phyloP scores from a whole-genome alignment of 1,140 invertebrate species.

The Trichonephila inaurata region DNA sequence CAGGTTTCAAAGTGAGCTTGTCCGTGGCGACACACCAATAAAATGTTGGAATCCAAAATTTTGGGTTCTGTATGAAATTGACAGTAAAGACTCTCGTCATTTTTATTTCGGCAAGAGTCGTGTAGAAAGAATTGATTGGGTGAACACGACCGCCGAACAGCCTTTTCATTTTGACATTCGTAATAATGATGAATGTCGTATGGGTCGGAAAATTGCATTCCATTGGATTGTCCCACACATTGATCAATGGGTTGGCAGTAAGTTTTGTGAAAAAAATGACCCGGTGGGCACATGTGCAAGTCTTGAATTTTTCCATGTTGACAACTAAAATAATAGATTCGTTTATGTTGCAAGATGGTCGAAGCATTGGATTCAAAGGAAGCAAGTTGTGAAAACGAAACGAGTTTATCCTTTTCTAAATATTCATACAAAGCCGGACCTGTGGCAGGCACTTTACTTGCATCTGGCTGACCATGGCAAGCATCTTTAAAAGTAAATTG shows the following conservation, averaged over 20 bases:
- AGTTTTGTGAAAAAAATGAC: not conserved
- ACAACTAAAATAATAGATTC: not conserved
- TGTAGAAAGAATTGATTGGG: not conserved
- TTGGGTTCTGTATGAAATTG: not conserved
- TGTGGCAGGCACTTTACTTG: not conserved
- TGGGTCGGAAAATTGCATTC: not conserved
- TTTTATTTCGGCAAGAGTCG: not conserved
- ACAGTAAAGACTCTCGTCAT: not conserved
- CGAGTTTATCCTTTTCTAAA: not conserved
- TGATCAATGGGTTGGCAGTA: not conserved
- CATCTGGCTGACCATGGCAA: not conserved
- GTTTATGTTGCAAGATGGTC: not conserved
- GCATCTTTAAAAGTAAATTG: not conserved
- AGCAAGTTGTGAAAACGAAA: not conserved
- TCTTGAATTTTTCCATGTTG: not conserved
- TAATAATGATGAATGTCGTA: not conserved
- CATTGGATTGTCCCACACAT: not conserved
- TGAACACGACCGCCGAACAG: not conserved
- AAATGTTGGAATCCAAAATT: not conserved
- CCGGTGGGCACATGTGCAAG: conserved; percentile 7
- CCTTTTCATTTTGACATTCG: not conserved
- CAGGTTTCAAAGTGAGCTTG: not conserved
- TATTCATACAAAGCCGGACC: conserved; percentile 1
- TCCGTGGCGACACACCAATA: not conserved
- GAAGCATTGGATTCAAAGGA: not conserved